Percentiles rank a stretch among this genome's conserved stretches.
phyloP scores from a whole-genome alignment of 2,888 invertebrate genomes.

The Onthophagus sagittarius region DNA sequence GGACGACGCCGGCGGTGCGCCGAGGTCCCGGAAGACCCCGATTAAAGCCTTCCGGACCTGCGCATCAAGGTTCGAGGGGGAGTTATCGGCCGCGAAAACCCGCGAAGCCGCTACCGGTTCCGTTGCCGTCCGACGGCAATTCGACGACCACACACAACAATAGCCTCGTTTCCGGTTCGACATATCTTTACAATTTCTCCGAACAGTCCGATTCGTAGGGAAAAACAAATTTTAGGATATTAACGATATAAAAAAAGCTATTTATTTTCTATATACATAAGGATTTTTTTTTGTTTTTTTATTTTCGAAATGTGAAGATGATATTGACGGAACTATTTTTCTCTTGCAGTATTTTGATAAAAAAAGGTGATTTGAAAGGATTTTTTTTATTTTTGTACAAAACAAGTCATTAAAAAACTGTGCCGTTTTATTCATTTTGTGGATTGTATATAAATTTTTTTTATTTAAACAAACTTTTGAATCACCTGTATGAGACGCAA shows the following conservation, averaged over 20 bases:
- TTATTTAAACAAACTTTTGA: too few species aligned
- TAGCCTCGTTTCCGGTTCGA: conserved; percentile 34
- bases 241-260: not conserved
- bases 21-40: conserved; percentile 68
- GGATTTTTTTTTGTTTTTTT: not conserved
- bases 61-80: conserved; percentile 60
- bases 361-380: too few species aligned
- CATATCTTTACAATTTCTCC: conserved; percentile 42
- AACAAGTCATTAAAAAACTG: too few species aligned
- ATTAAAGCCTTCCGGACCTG: conserved; percentile 61
- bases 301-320: not conserved
- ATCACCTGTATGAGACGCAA: not conserved
- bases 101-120: conserved; percentile 49
- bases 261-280: conserved; percentile 11
- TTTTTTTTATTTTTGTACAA: too few species aligned
- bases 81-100: conserved; percentile 56
- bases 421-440: too few species aligned
- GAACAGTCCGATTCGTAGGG: conserved; percentile 33
- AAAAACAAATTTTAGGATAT: not conserved
- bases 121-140: conserved; percentile 43
- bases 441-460: too few species aligned
- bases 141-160: conserved; percentile 30
- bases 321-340: not conserved
- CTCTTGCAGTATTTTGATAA: not conserved
- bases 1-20: conserved; percentile 44